A percentile compares a stretch with the other conserved stretches of the same genome.
Conservation (phyloP, 2,113 vertebrate genomes). For the Strix uralensis region DNA sequence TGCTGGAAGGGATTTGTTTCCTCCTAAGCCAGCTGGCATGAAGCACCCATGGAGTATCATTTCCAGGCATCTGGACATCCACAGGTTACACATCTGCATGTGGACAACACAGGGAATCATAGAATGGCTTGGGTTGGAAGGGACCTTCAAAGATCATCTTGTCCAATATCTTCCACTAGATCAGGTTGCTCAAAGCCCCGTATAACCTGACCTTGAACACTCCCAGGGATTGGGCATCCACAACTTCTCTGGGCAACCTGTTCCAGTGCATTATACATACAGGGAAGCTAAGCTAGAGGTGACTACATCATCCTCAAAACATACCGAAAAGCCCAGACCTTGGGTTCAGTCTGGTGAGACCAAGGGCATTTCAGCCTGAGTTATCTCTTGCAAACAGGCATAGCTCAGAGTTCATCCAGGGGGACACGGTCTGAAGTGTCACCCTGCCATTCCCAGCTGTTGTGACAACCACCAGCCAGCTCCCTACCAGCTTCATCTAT, state of each 20-base stretch:
- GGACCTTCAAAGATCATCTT: not conserved
- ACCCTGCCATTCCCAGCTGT: not conserved
- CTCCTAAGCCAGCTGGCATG: not conserved
- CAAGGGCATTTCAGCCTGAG: not conserved
- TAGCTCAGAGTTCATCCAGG: not conserved
- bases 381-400: not conserved
- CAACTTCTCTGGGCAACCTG: not conserved
- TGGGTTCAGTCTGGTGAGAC: not conserved
- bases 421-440: not conserved
- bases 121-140: not conserved
- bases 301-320: not conserved
- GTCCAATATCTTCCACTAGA: not conserved
- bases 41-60: not conserved
- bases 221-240: not conserved
- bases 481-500: not conserved
- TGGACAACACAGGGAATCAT: fast-evolving
- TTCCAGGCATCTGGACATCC: not conserved
- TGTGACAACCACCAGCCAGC: not conserved
- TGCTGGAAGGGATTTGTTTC: not conserved
- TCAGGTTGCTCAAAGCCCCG: not conserved
- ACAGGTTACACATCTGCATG: not conserved
- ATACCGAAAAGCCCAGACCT: not conserved
- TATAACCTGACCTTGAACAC: not conserved
- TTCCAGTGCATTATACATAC: not conserved
- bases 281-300: not conserved